Base-by-base conservation (phyloP, 2,113 vertebrate genomes). In the Piprites chloris region DNA sequence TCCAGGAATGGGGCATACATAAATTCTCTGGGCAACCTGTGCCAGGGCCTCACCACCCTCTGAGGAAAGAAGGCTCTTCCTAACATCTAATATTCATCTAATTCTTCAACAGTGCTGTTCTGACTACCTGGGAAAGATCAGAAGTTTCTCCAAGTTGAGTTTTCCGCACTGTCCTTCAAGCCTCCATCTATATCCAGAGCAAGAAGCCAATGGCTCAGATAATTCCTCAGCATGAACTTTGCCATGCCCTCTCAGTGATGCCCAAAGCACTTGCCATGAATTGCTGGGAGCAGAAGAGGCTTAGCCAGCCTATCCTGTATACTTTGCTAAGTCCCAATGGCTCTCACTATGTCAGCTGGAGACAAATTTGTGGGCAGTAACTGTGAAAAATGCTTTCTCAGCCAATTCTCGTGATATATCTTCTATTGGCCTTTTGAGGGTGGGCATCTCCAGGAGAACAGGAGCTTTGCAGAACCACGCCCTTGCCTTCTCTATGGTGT, bases 61-160 rank as follows among this genome's bases (percentile, higher is more conserved):
- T 49, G 21, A 56, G 28, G 20, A 63, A 84, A 56, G 9, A 77
- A 71, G 19, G 16, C 77, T 37, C 47, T 69, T 42, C 55, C 35
- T 42, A 28, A 23, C 11, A 37, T 32, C n/a, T 53, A 47, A 35
- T 47, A 53, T 27, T 42, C 1, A 42, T 41, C 14, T 16, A 35
- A 55, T 53, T 72, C 19, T 77, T 78, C 41, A 72, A 0, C 3
- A 59, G 16, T 13, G 11, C 21, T 55, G 5, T 63, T 73, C 47
- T 81, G 52, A 32, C 21, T 59, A 4, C 17, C 26, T 15, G 9
- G 4, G 7, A 39, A 9, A 58, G 6, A 77, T 39, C 0, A 1
- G 28, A 67, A 73, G 4, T 72, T 83, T 50, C 15, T 59, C 66
- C 20, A 32, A 18, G 10, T 0, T 42, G 24, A 32, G 9, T 37